A percentile compares a stretch with the other conserved stretches of the same genome.
Conservation (phyloP, 2,888 invertebrate genomes). For the Mesochorus sp. region DNA sequence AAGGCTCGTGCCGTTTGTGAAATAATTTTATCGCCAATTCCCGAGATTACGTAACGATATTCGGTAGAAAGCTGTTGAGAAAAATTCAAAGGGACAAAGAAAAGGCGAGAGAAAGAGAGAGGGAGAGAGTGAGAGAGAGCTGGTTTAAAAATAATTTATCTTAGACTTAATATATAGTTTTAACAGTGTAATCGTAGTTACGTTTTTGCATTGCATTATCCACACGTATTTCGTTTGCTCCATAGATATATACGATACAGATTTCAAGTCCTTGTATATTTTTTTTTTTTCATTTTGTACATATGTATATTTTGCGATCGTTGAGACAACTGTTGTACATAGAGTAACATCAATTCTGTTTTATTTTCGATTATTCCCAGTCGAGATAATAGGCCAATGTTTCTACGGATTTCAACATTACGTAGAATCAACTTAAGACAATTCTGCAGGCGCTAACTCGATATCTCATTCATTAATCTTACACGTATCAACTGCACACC, state of each 20-base stretch:
- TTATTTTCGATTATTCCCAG: constrained; percentile 3
- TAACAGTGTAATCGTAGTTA: too few relatives aligned
- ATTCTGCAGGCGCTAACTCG: too few relatives aligned
- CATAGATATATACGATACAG: not conserved
- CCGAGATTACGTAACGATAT: constrained; percentile 44
- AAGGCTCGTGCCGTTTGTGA: constrained; percentile 61
- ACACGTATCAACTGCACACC: too few relatives aligned
- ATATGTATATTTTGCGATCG: constrained; percentile 26
- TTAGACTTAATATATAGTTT: too few relatives aligned
- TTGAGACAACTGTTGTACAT: constrained; percentile 15
- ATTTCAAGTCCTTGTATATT: not conserved
- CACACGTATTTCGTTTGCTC: constrained; percentile 16
- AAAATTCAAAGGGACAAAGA: not conserved
- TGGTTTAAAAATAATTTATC: too few relatives aligned
- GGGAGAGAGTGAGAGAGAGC: constrained; percentile 14
- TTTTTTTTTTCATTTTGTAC: not conserved
- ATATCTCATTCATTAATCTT: too few relatives aligned
- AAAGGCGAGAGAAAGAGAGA: not conserved
- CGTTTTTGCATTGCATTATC: constrained; percentile 10
- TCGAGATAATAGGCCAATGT: too few relatives aligned
- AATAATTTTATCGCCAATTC: constrained; percentile 58
- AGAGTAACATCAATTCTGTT: too few relatives aligned
- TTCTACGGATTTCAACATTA: too few relatives aligned
- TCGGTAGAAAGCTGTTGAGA: too few relatives aligned
- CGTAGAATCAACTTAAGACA: too few relatives aligned